A percentile compares a stretch with the other conserved stretches of the same genome.
phyloP scores from a whole-genome alignment of 2,888 invertebrate species.

The Rhabditoides inermis region DNA sequence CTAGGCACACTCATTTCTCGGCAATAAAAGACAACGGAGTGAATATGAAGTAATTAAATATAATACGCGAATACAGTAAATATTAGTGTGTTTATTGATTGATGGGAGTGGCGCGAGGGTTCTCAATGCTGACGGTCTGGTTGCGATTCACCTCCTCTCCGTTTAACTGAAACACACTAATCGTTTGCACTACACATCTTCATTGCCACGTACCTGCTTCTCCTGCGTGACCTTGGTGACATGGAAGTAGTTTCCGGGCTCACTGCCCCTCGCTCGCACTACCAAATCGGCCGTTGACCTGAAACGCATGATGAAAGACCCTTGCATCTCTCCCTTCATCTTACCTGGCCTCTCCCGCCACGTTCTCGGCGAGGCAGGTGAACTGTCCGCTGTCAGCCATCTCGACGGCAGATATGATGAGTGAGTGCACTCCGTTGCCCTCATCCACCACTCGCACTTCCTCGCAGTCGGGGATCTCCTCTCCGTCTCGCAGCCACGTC shows the following conservation, averaged over 20 bases:
- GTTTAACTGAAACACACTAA: no score
- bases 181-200: no score
- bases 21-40: no score
- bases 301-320: no score
- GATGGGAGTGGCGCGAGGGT: no score
- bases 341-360: slow-evolving; percentile 85
- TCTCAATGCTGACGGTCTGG: no score
- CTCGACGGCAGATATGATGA: slow-evolving; percentile 79
- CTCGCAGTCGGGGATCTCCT: slow-evolving; percentile 52
- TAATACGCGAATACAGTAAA: no score
- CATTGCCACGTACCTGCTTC: slow-evolving; percentile 40
- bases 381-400: slow-evolving; percentile 97
- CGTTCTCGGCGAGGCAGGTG: slow-evolving; percentile 82
- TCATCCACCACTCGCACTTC: slow-evolving; percentile 49
- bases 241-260: slow-evolving; percentile 49
- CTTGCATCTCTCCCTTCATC: no score
- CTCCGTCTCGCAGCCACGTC: slow-evolving; percentile 81
- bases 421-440: slow-evolving; percentile 58
- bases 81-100: no score
- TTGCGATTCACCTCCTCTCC: no score
- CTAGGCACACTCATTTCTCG: no score
- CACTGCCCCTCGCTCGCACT: slow-evolving; percentile 58
- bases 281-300: slow-evolving; percentile 68
- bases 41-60: no score
- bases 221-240: slow-evolving; percentile 51